These are phyloP conservation scores for Ormyrus rosae DNA, from an alignment of 2,888 invertebrate genomes.

Conservation along the genomic window DNA sequence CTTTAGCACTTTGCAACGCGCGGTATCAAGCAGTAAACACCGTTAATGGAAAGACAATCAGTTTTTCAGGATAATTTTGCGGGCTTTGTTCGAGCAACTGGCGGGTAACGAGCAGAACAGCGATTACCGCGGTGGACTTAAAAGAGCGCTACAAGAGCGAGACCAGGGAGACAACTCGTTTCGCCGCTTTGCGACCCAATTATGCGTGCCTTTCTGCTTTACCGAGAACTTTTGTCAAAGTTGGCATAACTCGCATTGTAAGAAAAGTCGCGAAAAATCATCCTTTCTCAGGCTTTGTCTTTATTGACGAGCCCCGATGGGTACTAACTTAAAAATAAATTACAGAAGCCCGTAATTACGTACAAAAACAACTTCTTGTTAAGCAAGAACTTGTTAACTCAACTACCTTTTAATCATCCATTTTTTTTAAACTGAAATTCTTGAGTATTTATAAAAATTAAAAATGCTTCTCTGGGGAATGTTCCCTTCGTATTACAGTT, in stretches of 20 bases:
- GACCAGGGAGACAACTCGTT: conserved; percentile 16
- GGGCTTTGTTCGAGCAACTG: conserved; percentile 6
- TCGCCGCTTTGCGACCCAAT: conserved; percentile 38
- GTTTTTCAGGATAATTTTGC: neutral
- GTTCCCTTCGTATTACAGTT: no score
- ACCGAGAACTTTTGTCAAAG: conserved; percentile 34
- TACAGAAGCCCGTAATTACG: no score
- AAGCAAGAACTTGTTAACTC: no score
- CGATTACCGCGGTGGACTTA: conserved; percentile 26
- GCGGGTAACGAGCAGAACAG: conserved; percentile 27
- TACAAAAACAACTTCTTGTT: no score
- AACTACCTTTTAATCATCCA: no score
- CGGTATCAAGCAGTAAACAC: no score
- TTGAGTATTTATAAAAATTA: no score
- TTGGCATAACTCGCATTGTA: conserved; percentile 16
- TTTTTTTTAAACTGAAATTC: no score
- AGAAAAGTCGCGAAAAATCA: conserved; percentile 1
- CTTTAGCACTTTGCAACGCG: no score
- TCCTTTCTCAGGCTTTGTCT: neutral
- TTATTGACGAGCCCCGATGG: neutral
- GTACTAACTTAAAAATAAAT: no score
- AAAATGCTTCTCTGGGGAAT: no score
- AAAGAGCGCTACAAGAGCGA: conserved; percentile 28
- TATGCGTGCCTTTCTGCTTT: conserved; percentile 41
- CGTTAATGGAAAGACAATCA: neutral